Conservation (phyloP, 2,113 vertebrate species). For the Cairina moschata region DNA sequence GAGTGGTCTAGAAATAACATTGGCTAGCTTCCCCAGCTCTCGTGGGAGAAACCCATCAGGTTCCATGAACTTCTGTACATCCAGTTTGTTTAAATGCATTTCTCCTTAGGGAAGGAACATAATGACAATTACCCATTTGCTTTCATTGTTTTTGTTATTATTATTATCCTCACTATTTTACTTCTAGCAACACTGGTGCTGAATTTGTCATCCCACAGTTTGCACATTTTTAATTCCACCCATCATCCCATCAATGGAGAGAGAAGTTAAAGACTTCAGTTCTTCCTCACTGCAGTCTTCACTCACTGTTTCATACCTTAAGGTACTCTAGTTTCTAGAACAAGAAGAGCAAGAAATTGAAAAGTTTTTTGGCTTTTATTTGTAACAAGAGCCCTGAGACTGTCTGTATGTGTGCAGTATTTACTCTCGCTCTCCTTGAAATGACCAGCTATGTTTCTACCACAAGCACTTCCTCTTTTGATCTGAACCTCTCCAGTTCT, state of each 20-base stretch:
- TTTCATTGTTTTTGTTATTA: neutral
- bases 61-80: neutral
- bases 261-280: neutral
- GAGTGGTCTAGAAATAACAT: neutral
- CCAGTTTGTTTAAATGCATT: neutral
- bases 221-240: neutral
- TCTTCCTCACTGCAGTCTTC: neutral
- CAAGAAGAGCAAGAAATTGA: neutral
- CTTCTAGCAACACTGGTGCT: neutral
- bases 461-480: neutral
- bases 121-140: neutral
- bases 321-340: neutral
- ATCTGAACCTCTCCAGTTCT: neutral
- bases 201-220: neutral
- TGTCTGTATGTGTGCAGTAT: neutral
- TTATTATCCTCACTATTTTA: neutral
- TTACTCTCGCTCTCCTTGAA: neutral
- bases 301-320: neutral
- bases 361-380: neutral
- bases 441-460: neutral
- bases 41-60: neutral
- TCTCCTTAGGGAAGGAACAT: neutral
- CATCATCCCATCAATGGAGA: neutral
- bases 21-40: neutral
- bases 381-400: neutral